Evolutionary conservation across 1,140 invertebrate genomes (phyloP), one percentile per base, ranked within the genome.

Genomic region (Ostrea denselamellosa): DNA sequence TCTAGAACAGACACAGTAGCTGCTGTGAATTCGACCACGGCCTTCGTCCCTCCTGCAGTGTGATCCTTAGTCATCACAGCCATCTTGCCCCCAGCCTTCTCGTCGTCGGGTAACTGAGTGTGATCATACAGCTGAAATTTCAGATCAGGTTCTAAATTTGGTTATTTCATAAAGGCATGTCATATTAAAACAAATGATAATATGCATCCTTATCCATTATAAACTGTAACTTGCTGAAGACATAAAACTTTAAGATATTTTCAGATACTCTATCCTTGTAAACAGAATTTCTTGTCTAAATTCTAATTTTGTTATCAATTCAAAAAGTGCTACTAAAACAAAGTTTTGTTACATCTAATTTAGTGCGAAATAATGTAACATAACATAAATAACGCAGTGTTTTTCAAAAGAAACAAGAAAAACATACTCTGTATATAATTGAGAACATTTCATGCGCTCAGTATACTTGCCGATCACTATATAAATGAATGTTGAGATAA

Each of bases 21-120:
- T 5, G 96, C 95, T 51, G 96, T 95, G 91, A 97, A 96, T 93
- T 96, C 96, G 28, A 97, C 91, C 19, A 96, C 94, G 0, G 96
- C 93, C 88, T 95, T 95, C 12, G 94, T 93, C 7, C 93, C 93
- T 7, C 92, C 92, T 5, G 92, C 88, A 7, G 90, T 92, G 85
- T 93, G 91, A 89, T 94, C 94, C 62, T 91, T 88, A 14, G 86
- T 53, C 44, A 86, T 90, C 1, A 87, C 58, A 2, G 86, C 34
- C 2, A 83, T 8, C 19, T 90, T 71, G 8, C 84, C 54, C 0
- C 89, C 87, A 8, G 28, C 85, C 0, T 90, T 85, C 25, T 91
- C 91, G 34, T 92, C 92, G 71, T 89, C 90, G 8, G 92, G 89
- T 17, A 90, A 56, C 86, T 92, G 89, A 19, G 92, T 88, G 22